Percentiles rank a stretch among this genome's conserved stretches.
phyloP scores from a whole-genome alignment of 1,140 invertebrate species.

The Drosophila aff. region DNA sequence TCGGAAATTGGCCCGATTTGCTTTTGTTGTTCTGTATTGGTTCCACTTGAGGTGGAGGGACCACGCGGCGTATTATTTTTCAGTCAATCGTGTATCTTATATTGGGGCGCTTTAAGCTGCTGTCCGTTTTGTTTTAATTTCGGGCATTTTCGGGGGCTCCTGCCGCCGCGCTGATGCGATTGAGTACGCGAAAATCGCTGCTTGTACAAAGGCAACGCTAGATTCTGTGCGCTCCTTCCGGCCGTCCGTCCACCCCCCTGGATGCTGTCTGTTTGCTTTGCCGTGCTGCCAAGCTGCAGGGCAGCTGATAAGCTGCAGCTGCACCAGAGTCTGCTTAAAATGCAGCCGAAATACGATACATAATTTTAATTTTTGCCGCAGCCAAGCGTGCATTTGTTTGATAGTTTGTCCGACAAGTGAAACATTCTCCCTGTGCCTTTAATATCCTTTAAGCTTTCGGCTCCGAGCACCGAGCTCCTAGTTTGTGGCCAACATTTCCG shows the following conservation, averaged over 20 bases:
- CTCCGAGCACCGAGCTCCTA: background rate
- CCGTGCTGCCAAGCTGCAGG: conserved; percentile 37
- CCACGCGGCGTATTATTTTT: conserved; percentile 39
- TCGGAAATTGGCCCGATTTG: conserved; percentile 72
- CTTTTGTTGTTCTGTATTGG: conserved; percentile 13
- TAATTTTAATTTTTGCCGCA: conserved; percentile 58
- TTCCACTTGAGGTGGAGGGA: conserved; percentile 14
- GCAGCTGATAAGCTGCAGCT: conserved; percentile 58
- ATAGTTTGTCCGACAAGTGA: conserved; percentile 47
- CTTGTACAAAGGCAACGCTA: conserved; percentile 14
- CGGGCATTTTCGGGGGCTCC: conserved; percentile 29
- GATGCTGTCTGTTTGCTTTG: conserved; percentile 45
- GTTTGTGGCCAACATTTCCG: conserved; percentile 21
- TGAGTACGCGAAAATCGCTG: conserved; percentile 42
- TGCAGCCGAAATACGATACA: conserved; percentile 56
- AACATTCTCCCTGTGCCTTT: conserved; percentile 4
- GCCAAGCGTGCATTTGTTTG: conserved; percentile 69
- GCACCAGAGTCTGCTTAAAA: conserved; percentile 50
- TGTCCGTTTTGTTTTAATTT: conserved; percentile 57
- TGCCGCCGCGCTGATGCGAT: conserved; percentile 28
- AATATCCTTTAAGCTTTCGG: conserved; percentile 27
- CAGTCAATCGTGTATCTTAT: conserved; percentile 40
- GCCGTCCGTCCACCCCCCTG: background rate
- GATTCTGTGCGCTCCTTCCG: conserved; percentile 20
- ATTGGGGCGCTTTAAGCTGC: conserved; percentile 42